Evolutionary conservation across 2,888 invertebrate species (phyloP).

Genomic region (Iphiclides podalirius): DNA sequence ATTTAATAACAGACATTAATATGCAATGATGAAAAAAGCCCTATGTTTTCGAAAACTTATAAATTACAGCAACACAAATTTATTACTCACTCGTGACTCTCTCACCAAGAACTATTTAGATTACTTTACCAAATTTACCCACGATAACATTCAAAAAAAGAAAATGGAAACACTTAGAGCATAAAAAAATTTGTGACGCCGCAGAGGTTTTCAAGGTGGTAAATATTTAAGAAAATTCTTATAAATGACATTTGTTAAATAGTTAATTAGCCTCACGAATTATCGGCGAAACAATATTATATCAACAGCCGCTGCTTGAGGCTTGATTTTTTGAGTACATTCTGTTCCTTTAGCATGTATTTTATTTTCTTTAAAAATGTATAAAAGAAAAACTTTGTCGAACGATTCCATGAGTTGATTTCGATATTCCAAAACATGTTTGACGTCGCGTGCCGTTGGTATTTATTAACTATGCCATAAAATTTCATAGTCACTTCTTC

Average conservation of each 20-base stretch:
- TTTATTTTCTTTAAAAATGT: too few relatives aligned
- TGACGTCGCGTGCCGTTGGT: too few relatives aligned
- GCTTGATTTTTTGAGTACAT: too few relatives aligned
- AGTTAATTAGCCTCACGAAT: background rate
- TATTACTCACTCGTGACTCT: background rate
- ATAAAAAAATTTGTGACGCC: constrained; percentile 10
- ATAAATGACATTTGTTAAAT: background rate
- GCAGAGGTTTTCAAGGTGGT: background rate
- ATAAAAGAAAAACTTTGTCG: too few relatives aligned
- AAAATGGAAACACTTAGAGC: background rate
- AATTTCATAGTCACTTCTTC: too few relatives aligned
- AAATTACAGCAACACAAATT: constrained; percentile 10
- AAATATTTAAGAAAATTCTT: background rate
- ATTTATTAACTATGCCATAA: too few relatives aligned
- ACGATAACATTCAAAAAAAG: constrained; percentile 2
- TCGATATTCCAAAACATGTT: too few relatives aligned
- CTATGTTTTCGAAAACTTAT: constrained; percentile 4
- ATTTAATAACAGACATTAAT: background rate
- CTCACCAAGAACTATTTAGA: constrained; percentile 5
- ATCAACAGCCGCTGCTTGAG: too few relatives aligned
- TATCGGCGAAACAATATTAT: too few relatives aligned
- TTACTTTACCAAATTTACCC: background rate
- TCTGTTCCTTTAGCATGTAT: too few relatives aligned
- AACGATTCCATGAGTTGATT: too few relatives aligned
- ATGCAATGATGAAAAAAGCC: constrained; percentile 20